Evolutionary conservation across 2,888 invertebrate genomes (phyloP), one percentile per base, ranked within the genome.

Genomic region (Sisyra nigra): DNA sequence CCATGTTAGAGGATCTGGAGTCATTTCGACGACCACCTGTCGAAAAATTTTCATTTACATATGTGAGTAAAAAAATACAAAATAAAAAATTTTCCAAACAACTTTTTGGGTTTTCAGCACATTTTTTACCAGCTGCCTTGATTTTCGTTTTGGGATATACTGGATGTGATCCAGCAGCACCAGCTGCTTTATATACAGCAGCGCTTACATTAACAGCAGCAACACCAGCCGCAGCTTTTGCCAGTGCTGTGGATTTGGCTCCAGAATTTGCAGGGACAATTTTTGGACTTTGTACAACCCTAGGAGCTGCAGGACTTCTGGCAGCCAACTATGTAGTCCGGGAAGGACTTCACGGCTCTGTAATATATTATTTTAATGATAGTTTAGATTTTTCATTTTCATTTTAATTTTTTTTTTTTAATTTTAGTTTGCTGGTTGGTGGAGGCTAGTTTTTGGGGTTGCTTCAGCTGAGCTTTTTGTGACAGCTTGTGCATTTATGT

Each of bases 201-300:
- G 70, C 72, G 11, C 59, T 73, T 31, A 64, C 71, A 2, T 63
- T 73, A 42, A 70, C 69, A 31, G 73, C 70, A 3, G 71, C 71
- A 10, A 71, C 70, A 4, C 68, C 71, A 2, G 69, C 72, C 3
- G 73, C 73, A 3, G 71, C 68, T 7, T 64, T 67, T 39, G 67
- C 72, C 2, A 72, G 72, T 48, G 71, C 72, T 39, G 71, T 74
- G 3, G 73, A 74, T 51, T 67, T 74, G 18, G 72, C 74, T 5
- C 73, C 74, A 18, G 63, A 64, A 53, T 63, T 61, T 52, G 63
- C 64, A 48, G 63, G 65, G 31, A 64, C 65, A 8, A 63, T 65
- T 29, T 64, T 64, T 50, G 64, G 64, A 6, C 50, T 64, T 10
- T 70, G 71, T 52, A 71, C 71, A 50, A 71, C 71, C 13, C 60